phyloP scores from a whole-genome alignment of 2,888 invertebrate species.

The Oxytorus armatus region DNA sequence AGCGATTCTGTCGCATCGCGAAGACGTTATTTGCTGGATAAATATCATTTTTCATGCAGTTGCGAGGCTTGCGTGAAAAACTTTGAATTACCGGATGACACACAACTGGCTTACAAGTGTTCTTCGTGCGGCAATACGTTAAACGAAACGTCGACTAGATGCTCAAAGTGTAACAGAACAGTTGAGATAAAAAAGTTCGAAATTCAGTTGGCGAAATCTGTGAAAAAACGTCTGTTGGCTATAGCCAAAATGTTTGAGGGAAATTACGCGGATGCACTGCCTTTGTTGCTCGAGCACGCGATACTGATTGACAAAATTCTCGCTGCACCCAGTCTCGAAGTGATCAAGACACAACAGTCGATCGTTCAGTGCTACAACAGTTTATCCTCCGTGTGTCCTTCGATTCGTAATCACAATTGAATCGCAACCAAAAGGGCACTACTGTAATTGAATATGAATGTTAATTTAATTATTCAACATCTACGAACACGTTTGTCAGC shows the following conservation, averaged over 20 bases:
- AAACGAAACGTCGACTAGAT: constrained; percentile 48
- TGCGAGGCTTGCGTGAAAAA: constrained; percentile 83
- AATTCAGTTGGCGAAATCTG: constrained; percentile 74
- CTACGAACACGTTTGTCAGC: too few species aligned
- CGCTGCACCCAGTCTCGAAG: constrained; percentile 78
- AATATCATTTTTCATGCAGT: constrained; percentile 84
- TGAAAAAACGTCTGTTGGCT: constrained; percentile 75
- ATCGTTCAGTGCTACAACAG: constrained; percentile 82
- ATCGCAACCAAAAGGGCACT: too few species aligned
- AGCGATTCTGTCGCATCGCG: constrained; percentile 77
- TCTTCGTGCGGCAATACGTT: constrained; percentile 68
- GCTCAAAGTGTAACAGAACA: constrained; percentile 72
- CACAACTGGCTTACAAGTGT: constrained; percentile 74
- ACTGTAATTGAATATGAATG: too few species aligned
- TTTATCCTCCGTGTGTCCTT: constrained; percentile 68
- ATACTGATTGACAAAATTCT: constrained; percentile 77
- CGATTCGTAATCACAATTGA: constrained; percentile 15
- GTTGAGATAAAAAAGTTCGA: constrained; percentile 73
- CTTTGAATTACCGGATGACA: constrained; percentile 79
- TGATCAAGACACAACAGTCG: constrained; percentile 82
- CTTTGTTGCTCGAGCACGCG: constrained; percentile 77
- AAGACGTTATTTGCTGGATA: constrained; percentile 79
- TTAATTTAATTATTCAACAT: too few species aligned
- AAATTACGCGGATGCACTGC: constrained; percentile 78
- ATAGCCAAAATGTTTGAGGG: constrained; percentile 79